Evolutionary conservation across 2,113 vertebrate species (phyloP).

Genomic region (Cyanoliseus patagonus): DNA sequence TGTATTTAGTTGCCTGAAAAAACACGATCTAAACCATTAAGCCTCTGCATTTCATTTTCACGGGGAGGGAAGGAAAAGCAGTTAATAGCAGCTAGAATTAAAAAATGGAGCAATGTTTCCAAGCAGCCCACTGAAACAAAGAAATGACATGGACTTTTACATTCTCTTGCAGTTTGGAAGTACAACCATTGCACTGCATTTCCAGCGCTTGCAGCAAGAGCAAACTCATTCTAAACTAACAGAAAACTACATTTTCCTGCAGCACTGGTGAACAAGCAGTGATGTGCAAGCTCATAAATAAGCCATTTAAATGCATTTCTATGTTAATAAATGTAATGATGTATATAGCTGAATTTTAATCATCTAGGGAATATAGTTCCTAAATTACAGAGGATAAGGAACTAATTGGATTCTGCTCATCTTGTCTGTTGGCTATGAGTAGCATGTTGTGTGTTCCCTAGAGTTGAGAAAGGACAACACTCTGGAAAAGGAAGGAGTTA

Average conservation of each 20-base stretch:
- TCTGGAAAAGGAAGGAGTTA: background rate
- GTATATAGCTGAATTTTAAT: slow-evolving; percentile 1
- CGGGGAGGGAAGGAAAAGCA: background rate
- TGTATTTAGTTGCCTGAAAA: background rate
- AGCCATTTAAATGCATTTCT: background rate
- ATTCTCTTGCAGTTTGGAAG: background rate
- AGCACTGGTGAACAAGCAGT: background rate
- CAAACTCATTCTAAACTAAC: background rate
- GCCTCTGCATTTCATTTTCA: background rate
- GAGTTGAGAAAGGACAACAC: background rate
- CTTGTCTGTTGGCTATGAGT: background rate
- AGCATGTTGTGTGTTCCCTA: background rate
- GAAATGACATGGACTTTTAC: background rate
- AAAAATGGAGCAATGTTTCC: background rate
- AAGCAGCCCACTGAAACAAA: background rate
- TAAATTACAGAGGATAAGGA: background rate
- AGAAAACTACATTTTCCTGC: background rate
- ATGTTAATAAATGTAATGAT: background rate
- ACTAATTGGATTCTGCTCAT: background rate
- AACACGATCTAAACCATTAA: background rate
- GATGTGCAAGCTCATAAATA: background rate
- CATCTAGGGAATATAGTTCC: background rate
- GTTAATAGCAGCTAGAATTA: background rate
- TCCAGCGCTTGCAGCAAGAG: background rate
- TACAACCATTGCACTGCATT: background rate